These are phyloP conservation scores for Drosophila atripex DNA, from an alignment of 2,888 invertebrate species.

Conservation along the genomic window DNA sequence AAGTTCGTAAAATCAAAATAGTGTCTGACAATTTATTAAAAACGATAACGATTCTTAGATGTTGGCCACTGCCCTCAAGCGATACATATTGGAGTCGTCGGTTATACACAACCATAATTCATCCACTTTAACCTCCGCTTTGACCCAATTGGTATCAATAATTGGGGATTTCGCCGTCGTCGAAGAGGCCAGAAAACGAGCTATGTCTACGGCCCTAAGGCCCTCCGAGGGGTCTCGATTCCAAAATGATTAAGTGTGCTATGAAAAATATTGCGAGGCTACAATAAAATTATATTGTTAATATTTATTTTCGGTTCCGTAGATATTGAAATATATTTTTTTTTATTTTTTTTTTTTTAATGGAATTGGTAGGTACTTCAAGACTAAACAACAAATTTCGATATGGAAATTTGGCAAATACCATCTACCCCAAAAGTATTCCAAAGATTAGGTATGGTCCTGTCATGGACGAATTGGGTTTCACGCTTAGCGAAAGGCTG, in stretches of 20 bases:
- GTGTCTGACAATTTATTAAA: background rate
- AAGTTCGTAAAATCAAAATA: constrained; percentile 27
- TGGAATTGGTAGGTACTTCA: background rate
- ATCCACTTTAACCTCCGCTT: constrained; percentile 15
- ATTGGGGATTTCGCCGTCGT: constrained; percentile 27
- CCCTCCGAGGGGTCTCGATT: background rate
- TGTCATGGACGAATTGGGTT: constrained; percentile 50
- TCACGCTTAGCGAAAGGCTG: constrained; percentile 60
- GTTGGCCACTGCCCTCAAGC: constrained; percentile 24
- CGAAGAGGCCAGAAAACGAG: constrained; percentile 35
- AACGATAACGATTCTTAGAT: constrained; percentile 1
- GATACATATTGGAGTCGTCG: constrained; percentile 28
- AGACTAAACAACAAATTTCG: background rate
- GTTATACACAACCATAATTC: constrained; percentile 27
- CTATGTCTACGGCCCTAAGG: constrained; percentile 25
- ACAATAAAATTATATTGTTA: background rate
- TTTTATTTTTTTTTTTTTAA: background rate
- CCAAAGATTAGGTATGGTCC: constrained; percentile 8
- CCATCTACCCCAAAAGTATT: constrained; percentile 12
- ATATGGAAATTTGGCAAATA: background rate
- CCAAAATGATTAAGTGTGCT: constrained; percentile 10
- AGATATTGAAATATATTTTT: background rate
- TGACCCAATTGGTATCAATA: constrained; percentile 18
- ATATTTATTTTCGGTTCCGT: background rate
- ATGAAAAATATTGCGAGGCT: background rate